phyloP scores from a whole-genome alignment of 64 coral and sea anemone species.

The Montipora foliosa region DNA sequence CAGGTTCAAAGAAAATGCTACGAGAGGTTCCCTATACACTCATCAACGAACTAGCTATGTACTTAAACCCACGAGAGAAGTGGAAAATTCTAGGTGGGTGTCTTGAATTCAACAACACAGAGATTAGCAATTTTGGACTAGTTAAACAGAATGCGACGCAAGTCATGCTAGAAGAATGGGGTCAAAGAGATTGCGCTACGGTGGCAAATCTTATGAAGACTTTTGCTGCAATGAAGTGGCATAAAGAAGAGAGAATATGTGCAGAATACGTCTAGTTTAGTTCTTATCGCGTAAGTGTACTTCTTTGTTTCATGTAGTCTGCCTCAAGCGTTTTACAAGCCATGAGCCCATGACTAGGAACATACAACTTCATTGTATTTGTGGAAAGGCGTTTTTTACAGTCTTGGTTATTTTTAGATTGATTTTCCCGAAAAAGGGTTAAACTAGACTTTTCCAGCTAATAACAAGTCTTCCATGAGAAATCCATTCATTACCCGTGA shows the following conservation, averaged over 20 bases:
- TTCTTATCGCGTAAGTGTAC: not conserved
- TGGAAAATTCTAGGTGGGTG: conserved; percentile 72
- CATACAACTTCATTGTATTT: too few species aligned
- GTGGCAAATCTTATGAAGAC: not conserved
- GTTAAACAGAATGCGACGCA: conserved; percentile 20
- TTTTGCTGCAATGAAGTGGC: conserved; percentile 40
- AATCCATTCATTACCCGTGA: too few species aligned
- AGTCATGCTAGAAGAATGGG: conserved; percentile 55
- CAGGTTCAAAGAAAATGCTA: conserved; percentile 18
- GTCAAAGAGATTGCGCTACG: conserved; percentile 26
- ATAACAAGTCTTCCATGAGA: too few species aligned
- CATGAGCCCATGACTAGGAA: too few species aligned
- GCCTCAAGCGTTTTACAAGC: not conserved
- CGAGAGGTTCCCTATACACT: conserved; percentile 21
- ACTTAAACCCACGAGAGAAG: conserved; percentile 42
- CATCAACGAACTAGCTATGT: not conserved
- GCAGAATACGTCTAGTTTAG: conserved; percentile 21
- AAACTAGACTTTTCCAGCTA: too few species aligned
- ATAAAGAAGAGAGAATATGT: conserved; percentile 3
- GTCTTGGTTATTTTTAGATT: too few species aligned
- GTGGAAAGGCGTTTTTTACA: too few species aligned
- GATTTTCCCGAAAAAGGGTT: too few species aligned
- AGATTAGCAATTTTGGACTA: conserved; percentile 67
- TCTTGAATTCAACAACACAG: conserved; percentile 8
- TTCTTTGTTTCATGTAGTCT: not conserved